Percentiles rank a stretch among this genome's conserved stretches.
Evolutionary conservation across 2,797 vertebrate species (phyloP).

Genomic region (Argyrosomus regius): DNA sequence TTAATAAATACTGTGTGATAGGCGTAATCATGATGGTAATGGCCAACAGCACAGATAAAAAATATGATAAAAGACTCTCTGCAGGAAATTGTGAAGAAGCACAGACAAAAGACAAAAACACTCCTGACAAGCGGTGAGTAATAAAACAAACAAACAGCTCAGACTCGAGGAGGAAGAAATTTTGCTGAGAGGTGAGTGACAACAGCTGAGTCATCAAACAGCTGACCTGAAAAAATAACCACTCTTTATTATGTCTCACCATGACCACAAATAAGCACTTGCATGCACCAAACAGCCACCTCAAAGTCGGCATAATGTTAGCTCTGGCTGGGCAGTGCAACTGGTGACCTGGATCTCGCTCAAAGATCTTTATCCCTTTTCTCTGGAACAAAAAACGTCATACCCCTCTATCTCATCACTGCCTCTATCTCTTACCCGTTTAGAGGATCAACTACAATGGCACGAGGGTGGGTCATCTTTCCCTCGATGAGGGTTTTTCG

Average conservation of each 20-base stretch:
- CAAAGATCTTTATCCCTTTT: neutral
- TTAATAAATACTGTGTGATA: constrained; percentile 33
- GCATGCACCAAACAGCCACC: neutral
- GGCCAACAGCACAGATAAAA: constrained; percentile 14
- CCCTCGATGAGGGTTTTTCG: constrained; percentile 96
- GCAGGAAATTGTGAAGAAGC: constrained; percentile 15
- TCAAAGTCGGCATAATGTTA: neutral
- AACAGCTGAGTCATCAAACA: constrained; percentile 21
- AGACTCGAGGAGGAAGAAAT: neutral
- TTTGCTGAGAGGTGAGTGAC: constrained; percentile 12
- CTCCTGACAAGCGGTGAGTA: neutral
- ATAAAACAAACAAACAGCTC: constrained; percentile 24
- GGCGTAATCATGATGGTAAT: constrained; percentile 18
- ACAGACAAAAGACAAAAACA: neutral
- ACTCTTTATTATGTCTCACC: constrained; percentile 22
- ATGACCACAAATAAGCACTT: constrained; percentile 9
- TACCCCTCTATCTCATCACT: neutral
- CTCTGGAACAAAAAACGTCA: constrained; percentile 22
- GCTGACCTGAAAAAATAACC: constrained; percentile 34
- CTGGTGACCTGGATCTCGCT: neutral
- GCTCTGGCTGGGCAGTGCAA: neutral
- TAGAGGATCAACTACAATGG: constrained; percentile 95
- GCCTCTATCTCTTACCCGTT: constrained; percentile 88
- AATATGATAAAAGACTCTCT: constrained; percentile 15
- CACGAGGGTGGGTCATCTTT: constrained; percentile 97